Conservation (phyloP, 2,113 vertebrate genomes). For the Choloepus hoffmanni region DNA sequence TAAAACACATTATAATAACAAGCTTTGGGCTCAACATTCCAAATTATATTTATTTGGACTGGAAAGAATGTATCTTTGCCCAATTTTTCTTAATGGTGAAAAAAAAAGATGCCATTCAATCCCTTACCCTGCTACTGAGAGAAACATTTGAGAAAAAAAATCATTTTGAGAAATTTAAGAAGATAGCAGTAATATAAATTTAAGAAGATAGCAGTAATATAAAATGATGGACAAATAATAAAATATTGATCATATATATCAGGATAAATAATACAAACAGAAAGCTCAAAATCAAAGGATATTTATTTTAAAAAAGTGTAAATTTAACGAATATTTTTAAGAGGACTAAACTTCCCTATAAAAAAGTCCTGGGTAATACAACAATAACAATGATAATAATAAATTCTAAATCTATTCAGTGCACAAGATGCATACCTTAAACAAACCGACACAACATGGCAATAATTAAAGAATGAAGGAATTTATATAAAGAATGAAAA, state of each 20-base stretch:
- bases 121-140: not conserved
- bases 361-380: not conserved
- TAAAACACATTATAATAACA: not conserved
- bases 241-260: not conserved
- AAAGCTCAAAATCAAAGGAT: not conserved
- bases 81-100: not conserved
- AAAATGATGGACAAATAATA: not conserved
- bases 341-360: not conserved
- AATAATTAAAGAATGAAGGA: not conserved
- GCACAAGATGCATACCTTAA: not conserved
- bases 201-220: not conserved
- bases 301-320: not conserved
- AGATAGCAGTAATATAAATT: not conserved
- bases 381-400: not conserved
- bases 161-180: not conserved
- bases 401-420: not conserved
- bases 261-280: not conserved
- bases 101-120: not conserved
- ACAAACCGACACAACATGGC: not conserved
- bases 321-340: not conserved
- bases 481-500: not conserved
- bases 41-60: not conserved
- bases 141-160: not conserved
- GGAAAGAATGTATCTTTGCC: not conserved
- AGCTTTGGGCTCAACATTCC: not conserved